Base-by-base conservation (phyloP, 1,140 invertebrate genomes). In the Littorina saxatilis region DNA sequence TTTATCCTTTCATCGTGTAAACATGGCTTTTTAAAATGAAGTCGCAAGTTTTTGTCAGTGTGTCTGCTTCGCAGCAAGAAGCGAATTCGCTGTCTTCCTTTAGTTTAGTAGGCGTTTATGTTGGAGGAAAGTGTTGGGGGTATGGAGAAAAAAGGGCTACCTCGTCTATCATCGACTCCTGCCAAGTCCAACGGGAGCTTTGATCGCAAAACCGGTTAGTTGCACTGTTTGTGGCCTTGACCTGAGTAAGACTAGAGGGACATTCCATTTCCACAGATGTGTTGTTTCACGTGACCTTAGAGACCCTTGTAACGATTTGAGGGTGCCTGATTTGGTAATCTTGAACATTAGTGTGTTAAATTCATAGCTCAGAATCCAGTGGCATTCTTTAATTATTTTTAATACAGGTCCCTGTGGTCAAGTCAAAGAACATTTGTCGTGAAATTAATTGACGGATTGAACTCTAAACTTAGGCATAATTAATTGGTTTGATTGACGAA, bases 121-220 rank as follows among this genome's bases (percentile, higher is more conserved):
- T 89, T 89, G 89, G 91, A 92, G 81, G 93, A 93, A 82, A 95
- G 63, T 79, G 78, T 27, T 76, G 75, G 43, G 37, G 80, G 93
- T 91, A 96, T 96, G 95, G 95, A 96, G 91, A 96, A 96, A 93
- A 96, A 95, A 85, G n/a, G 70, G 66, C 92, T 91, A 47, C 92
- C 91, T 92, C 88, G 92, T 93, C 92, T 94, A 91, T 93, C 94
- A 92, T 92, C 94, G 94, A 92, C 94, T 90, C 94, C 94, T 86
- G 89, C 93, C 88, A 95, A 95, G 93, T 94, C 92, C 84, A 92
- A 92, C 91, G 91, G 93, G 94, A 95, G 96, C 90, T 91, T 93
- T 84, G 96, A 95, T 91, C 96, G 95, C 91, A 94, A 89, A 91
- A 94, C 94, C 94, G 95, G 96, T 96, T 82, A 84, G 84, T 84